Evolutionary conservation across 2,113 vertebrate species (phyloP).

Genomic region (Carassius gibelio): DNA sequence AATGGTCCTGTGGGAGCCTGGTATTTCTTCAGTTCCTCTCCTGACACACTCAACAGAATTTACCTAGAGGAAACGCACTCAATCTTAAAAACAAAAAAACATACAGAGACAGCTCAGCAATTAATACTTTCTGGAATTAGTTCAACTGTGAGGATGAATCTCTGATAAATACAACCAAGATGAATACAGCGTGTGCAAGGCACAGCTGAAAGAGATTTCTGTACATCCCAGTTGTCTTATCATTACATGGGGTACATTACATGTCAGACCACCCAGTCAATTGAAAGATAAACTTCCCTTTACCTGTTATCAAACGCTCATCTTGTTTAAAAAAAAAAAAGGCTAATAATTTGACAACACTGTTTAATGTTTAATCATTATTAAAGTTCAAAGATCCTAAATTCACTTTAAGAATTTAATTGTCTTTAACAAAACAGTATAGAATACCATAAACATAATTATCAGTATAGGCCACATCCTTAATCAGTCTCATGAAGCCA

Average conservation of each 20-base stretch:
- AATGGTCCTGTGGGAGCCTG: slow-evolving; percentile 22
- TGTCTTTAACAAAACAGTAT: too few relatives aligned
- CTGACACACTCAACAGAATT: not conserved
- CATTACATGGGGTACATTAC: not conserved
- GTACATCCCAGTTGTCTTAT: not conserved
- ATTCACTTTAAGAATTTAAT: too few relatives aligned
- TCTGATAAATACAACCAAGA: not conserved
- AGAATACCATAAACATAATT: not conserved
- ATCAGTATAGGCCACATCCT: not conserved
- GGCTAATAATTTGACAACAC: too few relatives aligned
- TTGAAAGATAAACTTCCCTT: not conserved
- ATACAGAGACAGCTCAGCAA: not conserved
- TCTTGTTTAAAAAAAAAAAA: too few relatives aligned
- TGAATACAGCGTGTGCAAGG: not conserved
- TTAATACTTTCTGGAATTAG: not conserved
- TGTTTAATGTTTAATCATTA: too few relatives aligned
- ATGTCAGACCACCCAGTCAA: not conserved
- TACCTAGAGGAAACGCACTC: not conserved
- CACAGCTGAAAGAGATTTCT: not conserved
- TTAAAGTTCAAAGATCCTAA: too few relatives aligned
- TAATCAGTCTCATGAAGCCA: not conserved
- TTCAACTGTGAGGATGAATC: not conserved
- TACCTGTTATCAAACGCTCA: not conserved
- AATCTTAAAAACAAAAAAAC: not conserved
- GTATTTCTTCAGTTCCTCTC: not conserved